Percentiles rank a stretch among this genome's conserved stretches.
Conservation (phyloP, 1,140 invertebrate species). For the Periplaneta americana region DNA sequence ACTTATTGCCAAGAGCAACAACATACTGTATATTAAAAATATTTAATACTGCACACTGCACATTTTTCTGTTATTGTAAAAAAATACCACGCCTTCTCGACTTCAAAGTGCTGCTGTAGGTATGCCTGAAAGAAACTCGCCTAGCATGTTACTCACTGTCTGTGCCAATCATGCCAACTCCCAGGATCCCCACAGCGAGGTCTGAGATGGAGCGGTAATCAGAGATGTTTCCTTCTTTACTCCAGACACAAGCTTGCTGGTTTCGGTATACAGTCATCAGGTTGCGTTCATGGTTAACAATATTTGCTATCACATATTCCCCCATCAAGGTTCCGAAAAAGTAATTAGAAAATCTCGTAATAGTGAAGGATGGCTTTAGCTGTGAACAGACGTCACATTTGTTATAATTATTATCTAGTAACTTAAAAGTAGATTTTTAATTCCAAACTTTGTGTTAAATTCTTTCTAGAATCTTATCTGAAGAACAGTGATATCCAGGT, state of each 20-base stretch:
- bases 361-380: conserved; percentile 24
- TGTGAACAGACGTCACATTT: neutral
- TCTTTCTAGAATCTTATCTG: no score
- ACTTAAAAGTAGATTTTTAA: no score
- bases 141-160: conserved; percentile 38
- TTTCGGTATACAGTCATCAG: conserved; percentile 35
- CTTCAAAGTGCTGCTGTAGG: no score
- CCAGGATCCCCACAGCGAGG: conserved; percentile 45
- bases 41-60: no score
- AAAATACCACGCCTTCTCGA: no score
- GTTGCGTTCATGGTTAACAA: conserved; percentile 44
- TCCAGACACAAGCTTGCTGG: conserved; percentile 38
- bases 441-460: no score
- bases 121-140: no score
- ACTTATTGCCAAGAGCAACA: no score
- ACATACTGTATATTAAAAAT: no score
- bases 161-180: conserved; percentile 43
- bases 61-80: no score
- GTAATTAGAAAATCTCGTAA: conserved; percentile 42
- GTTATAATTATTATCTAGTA: neutral
- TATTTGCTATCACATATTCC: conserved; percentile 49
- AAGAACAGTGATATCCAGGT: no score
- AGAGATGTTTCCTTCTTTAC: conserved; percentile 31
- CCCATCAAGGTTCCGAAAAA: conserved; percentile 46
- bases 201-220: conserved; percentile 37